Base-by-base conservation (phyloP, 2,797 vertebrate species). In the Oryzias dopingdopingensis region DNA sequence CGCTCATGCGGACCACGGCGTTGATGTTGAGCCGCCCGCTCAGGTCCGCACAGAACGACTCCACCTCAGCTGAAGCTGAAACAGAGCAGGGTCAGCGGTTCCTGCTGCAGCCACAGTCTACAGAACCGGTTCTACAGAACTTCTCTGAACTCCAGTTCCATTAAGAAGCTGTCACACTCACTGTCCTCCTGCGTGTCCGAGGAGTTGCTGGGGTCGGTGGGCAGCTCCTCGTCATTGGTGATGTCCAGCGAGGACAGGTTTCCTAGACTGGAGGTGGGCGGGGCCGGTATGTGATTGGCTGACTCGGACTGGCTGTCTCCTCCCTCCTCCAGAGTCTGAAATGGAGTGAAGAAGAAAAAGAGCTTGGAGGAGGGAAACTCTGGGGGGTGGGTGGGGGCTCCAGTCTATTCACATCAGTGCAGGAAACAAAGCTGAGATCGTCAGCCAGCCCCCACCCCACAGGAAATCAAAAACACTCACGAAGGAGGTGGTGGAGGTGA, bases 191-290 rank as follows among this genome's bases (percentile, higher is more conserved):
- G 93, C 0, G 92, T 94, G 70, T 95, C 94, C 0, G 95, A 95
- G 7, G 95, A 95, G 88, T 95, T 94, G 86, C 95, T 96, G 10
- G 91, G 93, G 77, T 96, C 95, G 0, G 94, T 95, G 78, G 94
- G 90, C 26, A 95, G 88, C 2, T 95, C 95, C 16, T 96, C 94
- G 2, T 93, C 92, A 20, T 93, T 93, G 56, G 93, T 89, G 56
- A 93, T 86, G 43, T 96, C 94, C 86, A 93, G 59, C 42, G 93
- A 92, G 12, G 93, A 92, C 58, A 92, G 82, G 61, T 92, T 90
- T 62, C 90, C 84, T 51, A 94, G 80, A 74, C 86, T 91, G 64
- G 91, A 71, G 63, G 80, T 59, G 0, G 86, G 85, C 0, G 70
- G 86, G 14, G 90, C 91, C 56, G 89, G 84, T 15, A 88, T 91